phyloP scores from a whole-genome alignment of 2,888 invertebrate genomes.

The Sminthurides aquaticus region DNA sequence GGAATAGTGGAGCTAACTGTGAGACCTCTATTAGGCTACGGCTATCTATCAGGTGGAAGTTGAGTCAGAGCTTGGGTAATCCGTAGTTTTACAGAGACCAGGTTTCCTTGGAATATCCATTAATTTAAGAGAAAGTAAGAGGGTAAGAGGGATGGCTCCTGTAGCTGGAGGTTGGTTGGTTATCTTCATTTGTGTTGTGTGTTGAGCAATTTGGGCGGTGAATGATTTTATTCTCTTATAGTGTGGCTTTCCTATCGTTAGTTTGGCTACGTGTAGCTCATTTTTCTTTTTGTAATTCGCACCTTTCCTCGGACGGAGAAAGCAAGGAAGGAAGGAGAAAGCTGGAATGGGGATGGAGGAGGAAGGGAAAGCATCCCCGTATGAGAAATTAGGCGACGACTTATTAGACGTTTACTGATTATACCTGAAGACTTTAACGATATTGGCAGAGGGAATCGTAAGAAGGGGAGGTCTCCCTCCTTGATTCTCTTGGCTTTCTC shows the following conservation, averaged over 20 bases:
- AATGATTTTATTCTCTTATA: not conserved
- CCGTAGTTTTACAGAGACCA: not conserved
- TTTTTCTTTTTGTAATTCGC: too few species aligned
- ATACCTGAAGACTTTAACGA: too few species aligned
- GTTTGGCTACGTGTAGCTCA: too few species aligned
- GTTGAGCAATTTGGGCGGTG: not conserved
- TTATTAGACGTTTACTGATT: not conserved
- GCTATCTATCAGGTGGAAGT: conserved; percentile 8
- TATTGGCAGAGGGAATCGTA: not conserved
- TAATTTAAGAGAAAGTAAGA: not conserved
- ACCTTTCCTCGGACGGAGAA: too few species aligned
- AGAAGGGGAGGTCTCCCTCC: not conserved
- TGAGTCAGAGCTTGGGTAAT: too few species aligned
- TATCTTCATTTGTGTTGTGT: not conserved
- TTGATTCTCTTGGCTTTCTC: not conserved
- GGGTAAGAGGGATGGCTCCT: too few species aligned
- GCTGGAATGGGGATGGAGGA: too few species aligned
- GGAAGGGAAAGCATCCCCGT: too few species aligned
- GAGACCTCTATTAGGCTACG: too few species aligned
- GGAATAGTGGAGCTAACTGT: too few species aligned
- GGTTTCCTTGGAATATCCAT: not conserved
- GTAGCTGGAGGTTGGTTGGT: not conserved
- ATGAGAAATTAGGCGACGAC: not conserved
- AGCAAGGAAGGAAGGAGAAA: too few species aligned
- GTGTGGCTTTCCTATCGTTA: too few species aligned